Percentiles rank a stretch among this genome's conserved stretches.
phyloP scores from a whole-genome alignment of 2,797 vertebrate genomes.

The Ceryle rudis region DNA sequence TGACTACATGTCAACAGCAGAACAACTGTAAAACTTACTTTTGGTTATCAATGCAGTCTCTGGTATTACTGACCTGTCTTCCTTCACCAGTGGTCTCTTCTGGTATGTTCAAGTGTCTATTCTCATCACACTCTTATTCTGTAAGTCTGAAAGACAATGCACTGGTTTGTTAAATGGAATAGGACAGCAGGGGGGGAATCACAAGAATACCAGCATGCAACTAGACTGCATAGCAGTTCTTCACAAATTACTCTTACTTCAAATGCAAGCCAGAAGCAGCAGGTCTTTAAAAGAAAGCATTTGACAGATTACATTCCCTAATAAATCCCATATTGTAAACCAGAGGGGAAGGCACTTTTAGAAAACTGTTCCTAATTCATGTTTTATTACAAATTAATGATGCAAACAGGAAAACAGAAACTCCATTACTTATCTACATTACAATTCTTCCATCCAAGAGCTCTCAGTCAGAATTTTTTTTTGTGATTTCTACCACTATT shows the following conservation, averaged over 20 bases:
- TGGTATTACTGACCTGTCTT: not conserved
- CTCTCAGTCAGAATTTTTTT: not conserved
- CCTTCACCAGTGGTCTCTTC: not conserved
- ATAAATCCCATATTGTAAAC: constrained; percentile 37
- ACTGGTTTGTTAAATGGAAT: not conserved
- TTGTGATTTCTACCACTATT: not conserved
- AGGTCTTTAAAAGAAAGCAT: constrained; percentile 23
- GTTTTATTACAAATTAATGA: constrained; percentile 49
- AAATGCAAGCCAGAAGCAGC: constrained; percentile 15
- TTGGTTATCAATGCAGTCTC: not conserved
- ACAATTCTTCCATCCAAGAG: not conserved
- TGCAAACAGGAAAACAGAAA: constrained; percentile 30
- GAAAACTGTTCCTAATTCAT: constrained; percentile 32
- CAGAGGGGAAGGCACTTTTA: not conserved
- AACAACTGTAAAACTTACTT: not conserved
- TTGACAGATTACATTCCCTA: constrained; percentile 22
- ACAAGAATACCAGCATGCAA: not conserved
- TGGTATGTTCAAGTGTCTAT: not conserved
- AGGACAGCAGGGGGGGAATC: not conserved
- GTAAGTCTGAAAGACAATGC: constrained; percentile 24
- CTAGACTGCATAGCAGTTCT: not conserved
- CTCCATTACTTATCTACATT: not conserved
- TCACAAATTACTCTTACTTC: constrained; percentile 23
- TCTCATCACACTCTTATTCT: not conserved
- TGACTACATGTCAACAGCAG: not conserved